A percentile compares a stretch with the other conserved stretches of the same genome.
Evolutionary conservation across 2,113 vertebrate species (phyloP).

Genomic region (Gorsachius goisagi): DNA sequence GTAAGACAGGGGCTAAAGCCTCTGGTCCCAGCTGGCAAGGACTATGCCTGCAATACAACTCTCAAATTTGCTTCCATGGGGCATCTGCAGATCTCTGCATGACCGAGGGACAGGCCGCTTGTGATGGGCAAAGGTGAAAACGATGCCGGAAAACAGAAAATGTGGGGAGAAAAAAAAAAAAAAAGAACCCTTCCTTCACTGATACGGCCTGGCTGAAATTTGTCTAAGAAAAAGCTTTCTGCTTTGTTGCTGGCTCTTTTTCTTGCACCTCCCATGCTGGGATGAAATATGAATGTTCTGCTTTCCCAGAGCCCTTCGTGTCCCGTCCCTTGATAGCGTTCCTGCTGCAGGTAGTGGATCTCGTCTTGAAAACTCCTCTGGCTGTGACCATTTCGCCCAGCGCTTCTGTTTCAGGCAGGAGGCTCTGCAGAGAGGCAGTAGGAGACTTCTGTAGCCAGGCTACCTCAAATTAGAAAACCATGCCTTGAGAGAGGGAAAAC

Average conservation of each 20-base stretch:
- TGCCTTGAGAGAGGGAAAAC: background rate
- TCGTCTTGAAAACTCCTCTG: background rate
- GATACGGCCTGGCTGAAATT: background rate
- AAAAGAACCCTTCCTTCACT: background rate
- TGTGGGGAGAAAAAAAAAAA: background rate
- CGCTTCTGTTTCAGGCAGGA: background rate
- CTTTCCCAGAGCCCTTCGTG: background rate
- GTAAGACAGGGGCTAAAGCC: background rate
- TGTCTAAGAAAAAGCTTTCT: background rate
- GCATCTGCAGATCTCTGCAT: background rate
- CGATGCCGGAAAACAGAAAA: background rate
- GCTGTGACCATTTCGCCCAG: accelerated
- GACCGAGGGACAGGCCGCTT: background rate
- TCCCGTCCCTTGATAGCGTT: background rate
- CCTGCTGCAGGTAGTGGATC: background rate
- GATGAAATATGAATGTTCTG: background rate
- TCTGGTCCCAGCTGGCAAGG: constrained; percentile 18
- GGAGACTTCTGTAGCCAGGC: background rate
- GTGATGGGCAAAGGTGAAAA: background rate
- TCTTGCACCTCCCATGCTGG: background rate
- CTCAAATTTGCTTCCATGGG: background rate
- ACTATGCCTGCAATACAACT: background rate
- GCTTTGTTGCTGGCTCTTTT: background rate
- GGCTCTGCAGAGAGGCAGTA: background rate
- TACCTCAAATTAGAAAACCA: background rate